Conservation (phyloP, 2,888 invertebrate genomes). For the Caenorhabditis sp. region DNA sequence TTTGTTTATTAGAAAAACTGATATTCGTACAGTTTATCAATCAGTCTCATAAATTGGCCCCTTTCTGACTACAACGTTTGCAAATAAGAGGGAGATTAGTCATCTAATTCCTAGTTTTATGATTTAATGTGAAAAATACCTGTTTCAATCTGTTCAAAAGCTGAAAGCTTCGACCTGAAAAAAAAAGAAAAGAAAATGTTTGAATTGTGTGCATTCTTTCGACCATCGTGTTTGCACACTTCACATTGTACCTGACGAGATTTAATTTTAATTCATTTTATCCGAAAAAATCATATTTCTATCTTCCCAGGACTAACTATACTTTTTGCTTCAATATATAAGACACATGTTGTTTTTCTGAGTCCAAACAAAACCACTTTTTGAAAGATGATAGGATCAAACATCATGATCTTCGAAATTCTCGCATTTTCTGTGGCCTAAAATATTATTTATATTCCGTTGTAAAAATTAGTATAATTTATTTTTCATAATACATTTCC, state of each 20-base stretch:
- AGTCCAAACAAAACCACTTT: neutral
- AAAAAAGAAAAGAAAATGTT: neutral
- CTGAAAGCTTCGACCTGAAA: too few relatives aligned
- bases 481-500: conserved; percentile 14
- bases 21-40: too few relatives aligned
- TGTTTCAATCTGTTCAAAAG: too few relatives aligned
- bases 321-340: neutral
- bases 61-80: too few relatives aligned
- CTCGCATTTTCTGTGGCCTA: neutral
- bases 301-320: neutral
- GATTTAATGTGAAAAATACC: too few relatives aligned
- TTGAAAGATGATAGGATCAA: neutral
- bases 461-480: neutral
- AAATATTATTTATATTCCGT: neutral
- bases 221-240: neutral
- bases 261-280: neutral
- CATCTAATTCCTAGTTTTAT: too few relatives aligned
- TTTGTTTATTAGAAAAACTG: too few relatives aligned
- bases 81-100: too few relatives aligned
- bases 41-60: too few relatives aligned
- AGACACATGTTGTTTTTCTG: neutral
- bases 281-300: neutral
- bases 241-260: neutral
- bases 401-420: neutral
- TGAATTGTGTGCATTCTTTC: neutral